Conservation (phyloP, 2,113 vertebrate genomes). For the Pluvianellus socialis region DNA sequence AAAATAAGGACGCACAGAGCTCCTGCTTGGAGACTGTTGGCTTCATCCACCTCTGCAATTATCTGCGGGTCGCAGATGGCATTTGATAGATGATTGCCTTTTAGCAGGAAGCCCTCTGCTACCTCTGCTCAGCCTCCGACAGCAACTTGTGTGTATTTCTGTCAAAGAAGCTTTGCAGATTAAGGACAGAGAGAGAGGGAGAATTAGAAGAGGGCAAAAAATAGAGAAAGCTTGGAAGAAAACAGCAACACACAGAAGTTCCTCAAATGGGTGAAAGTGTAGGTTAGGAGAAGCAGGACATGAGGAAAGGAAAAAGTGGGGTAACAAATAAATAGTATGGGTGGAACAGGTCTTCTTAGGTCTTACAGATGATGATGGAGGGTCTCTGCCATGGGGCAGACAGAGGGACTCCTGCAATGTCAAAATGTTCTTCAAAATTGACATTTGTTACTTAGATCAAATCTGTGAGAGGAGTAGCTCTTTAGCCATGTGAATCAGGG, state of each 20-base stretch:
- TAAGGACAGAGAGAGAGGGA: neutral
- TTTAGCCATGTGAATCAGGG: rapidly evolving
- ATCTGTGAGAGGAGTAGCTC: neutral
- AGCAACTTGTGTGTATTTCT: neutral
- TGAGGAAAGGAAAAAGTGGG: neutral
- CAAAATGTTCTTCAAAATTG: neutral
- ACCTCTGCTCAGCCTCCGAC: neutral
- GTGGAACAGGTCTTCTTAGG: neutral
- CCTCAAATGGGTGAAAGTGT: rapidly evolving
- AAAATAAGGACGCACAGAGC: neutral
- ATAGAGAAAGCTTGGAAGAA: neutral
- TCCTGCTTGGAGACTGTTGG: neutral
- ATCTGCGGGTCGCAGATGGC: neutral
- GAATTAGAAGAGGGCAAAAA: neutral
- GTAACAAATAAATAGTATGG: neutral
- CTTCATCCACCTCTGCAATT: constrained; percentile 13
- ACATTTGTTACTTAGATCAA: neutral
- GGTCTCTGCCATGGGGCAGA: neutral
- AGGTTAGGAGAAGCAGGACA: neutral
- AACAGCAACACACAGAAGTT: neutral
- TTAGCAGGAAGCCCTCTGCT: neutral
- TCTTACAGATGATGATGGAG: neutral
- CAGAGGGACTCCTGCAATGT: neutral
- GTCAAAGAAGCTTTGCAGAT: neutral
- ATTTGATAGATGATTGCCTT: neutral